phyloP scores from a whole-genome alignment of 2,113 vertebrate species.

The Nanorana parkeri region DNA sequence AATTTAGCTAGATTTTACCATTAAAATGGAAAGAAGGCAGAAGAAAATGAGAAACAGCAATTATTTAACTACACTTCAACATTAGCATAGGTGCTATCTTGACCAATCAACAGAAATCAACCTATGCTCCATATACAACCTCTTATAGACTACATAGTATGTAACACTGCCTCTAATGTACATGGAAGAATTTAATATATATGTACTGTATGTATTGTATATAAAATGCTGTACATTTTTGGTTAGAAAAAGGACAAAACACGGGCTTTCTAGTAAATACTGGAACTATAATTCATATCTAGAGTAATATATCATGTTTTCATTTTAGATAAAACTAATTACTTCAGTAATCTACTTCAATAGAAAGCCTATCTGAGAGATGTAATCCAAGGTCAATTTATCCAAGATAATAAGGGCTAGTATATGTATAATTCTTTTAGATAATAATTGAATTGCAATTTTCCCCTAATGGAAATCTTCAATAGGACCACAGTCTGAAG shows the following conservation, averaged over 20 bases:
- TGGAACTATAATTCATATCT: not conserved
- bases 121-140: too few species aligned
- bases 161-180: too few species aligned
- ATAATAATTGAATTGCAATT: constrained; percentile 45
- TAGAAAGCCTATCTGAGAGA: constrained; percentile 27
- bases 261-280: not conserved
- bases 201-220: too few species aligned
- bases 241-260: not conserved
- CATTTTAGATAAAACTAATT: constrained; percentile 37
- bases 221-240: too few species aligned
- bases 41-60: too few species aligned
- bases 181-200: too few species aligned
- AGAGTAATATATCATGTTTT: constrained; percentile 12
- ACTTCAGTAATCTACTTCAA: constrained; percentile 33
- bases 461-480: constrained; percentile 40
- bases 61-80: too few species aligned
- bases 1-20: too few species aligned
- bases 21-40: too few species aligned
- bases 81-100: too few species aligned
- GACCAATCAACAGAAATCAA: too few species aligned
- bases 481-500: constrained; percentile 10
- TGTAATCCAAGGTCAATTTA: constrained; percentile 51
- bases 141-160: too few species aligned
- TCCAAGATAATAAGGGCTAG: constrained; percentile 45
- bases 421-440: constrained; percentile 41